These are phyloP conservation scores for Lerista edwardsae DNA, from an alignment of 2,797 vertebrate genomes.

Conservation along the genomic window DNA sequence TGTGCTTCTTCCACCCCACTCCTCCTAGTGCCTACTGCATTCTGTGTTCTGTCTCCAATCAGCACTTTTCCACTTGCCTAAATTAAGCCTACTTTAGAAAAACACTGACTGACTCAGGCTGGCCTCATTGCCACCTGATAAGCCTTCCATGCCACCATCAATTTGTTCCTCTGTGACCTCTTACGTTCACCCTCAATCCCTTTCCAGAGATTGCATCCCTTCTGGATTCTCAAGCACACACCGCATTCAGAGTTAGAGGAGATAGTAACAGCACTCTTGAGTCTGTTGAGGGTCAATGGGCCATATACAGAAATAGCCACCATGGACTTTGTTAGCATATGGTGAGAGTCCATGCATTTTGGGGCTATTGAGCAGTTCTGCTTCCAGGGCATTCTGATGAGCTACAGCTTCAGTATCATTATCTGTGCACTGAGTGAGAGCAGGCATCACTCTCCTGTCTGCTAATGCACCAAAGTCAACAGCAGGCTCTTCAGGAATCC, in stretches of 20 bases:
- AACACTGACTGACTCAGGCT: not conserved
- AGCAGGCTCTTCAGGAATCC: not conserved
- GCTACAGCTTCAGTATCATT: not conserved
- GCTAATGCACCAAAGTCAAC: not conserved
- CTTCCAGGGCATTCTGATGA: not conserved
- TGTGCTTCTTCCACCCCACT: not conserved
- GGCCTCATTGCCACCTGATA: not conserved
- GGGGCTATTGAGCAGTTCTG: not conserved
- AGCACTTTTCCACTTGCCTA: not conserved
- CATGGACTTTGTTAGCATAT: not conserved
- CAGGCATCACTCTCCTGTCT: constrained; percentile 6
- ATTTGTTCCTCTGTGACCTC: not conserved
- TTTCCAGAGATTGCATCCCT: not conserved
- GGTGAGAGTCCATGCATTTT: not conserved
- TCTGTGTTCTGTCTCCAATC: not conserved
- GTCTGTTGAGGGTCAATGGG: too few relatives aligned
- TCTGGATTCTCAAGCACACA: not conserved
- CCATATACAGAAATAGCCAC: not conserved
- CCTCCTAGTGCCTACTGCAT: not conserved
- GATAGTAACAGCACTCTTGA: not conserved
- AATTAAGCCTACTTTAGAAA: not conserved
- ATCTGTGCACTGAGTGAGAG: not conserved
- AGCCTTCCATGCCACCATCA: not conserved
- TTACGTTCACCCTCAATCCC: too few relatives aligned
- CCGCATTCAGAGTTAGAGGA: not conserved